Evolutionary conservation across 2,888 invertebrate genomes (phyloP).

Genomic region (Labia minor): DNA sequence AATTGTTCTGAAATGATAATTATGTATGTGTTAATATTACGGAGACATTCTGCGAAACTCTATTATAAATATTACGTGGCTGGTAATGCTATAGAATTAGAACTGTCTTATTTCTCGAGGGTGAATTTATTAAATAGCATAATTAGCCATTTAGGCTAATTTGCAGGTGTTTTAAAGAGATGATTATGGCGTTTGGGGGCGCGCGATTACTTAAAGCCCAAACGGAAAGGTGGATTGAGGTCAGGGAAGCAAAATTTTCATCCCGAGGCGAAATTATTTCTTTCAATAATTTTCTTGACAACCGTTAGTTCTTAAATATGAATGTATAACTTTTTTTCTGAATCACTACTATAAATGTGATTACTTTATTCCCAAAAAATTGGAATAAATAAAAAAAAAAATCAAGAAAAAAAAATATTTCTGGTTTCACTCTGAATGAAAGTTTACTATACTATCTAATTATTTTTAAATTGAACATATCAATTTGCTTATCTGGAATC

Average conservation of each 20-base stretch:
- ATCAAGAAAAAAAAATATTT: no score
- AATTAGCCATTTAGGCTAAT: conserved; percentile 1
- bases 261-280: conserved; percentile 7
- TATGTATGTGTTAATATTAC: no score
- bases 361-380: no score
- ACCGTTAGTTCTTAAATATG: not conserved
- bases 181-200: not conserved
- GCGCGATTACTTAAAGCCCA: conserved; percentile 13
- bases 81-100: not conserved
- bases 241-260: conserved; percentile 1
- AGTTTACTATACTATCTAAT: no score
- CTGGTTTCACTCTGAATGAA: no score
- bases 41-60: not conserved
- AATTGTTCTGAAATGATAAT: no score
- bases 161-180: conserved; percentile 13
- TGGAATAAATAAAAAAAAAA: no score
- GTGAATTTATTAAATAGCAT: conserved; percentile 13
- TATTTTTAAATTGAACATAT: no score
- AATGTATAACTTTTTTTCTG: not conserved
- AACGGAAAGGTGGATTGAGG: not conserved
- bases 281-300: not conserved
- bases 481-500: no score
- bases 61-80: not conserved
- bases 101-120: not conserved
- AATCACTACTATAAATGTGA: no score